Evolutionary conservation across 2,113 vertebrate genomes (phyloP).

Genomic region (Symphodus melops): DNA sequence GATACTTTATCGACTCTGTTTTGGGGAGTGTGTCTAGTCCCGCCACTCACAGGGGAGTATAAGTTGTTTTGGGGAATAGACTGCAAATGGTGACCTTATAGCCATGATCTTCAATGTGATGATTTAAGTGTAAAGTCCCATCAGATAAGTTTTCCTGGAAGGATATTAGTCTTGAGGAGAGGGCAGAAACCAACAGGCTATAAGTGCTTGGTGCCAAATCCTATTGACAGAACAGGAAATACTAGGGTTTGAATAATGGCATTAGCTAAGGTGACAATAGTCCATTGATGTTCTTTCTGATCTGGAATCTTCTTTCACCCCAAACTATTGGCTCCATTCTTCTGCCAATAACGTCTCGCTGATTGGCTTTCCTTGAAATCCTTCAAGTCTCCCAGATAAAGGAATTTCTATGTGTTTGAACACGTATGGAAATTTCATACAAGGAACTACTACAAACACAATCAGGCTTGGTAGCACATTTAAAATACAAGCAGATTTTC

Average conservation of each 20-base stretch:
- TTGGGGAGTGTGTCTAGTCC: conserved; percentile 47
- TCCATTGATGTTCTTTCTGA: conserved; percentile 47
- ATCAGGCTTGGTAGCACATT: conserved; percentile 32
- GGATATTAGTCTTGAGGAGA: conserved; percentile 41
- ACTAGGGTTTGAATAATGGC: conserved; percentile 39
- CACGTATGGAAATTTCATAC: conserved; percentile 28
- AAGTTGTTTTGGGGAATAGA: conserved; percentile 50
- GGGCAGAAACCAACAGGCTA: conserved; percentile 15
- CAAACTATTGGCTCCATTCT: conserved; percentile 1
- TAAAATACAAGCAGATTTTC: conserved; percentile 65
- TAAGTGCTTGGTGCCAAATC: conserved; percentile 9
- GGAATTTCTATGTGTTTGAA: conserved; percentile 40
- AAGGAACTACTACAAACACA: conserved; percentile 32
- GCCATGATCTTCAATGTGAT: conserved; percentile 65
- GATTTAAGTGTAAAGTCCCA: conserved; percentile 62
- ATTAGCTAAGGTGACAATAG: conserved; percentile 41
- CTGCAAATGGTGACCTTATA: conserved; percentile 51
- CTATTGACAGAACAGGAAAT: conserved; percentile 46
- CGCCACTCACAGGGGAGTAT: conserved; percentile 24
- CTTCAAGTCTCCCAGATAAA: conserved; percentile 30
- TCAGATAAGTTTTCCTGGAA: conserved; percentile 65
- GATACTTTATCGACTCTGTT: conserved; percentile 73
- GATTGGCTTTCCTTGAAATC: conserved; percentile 21
- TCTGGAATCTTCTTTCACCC: conserved; percentile 17
- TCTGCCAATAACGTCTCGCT: conserved; percentile 24